phyloP scores from a whole-genome alignment of 2,797 vertebrate species.

The Ptychadena robeensis region DNA sequence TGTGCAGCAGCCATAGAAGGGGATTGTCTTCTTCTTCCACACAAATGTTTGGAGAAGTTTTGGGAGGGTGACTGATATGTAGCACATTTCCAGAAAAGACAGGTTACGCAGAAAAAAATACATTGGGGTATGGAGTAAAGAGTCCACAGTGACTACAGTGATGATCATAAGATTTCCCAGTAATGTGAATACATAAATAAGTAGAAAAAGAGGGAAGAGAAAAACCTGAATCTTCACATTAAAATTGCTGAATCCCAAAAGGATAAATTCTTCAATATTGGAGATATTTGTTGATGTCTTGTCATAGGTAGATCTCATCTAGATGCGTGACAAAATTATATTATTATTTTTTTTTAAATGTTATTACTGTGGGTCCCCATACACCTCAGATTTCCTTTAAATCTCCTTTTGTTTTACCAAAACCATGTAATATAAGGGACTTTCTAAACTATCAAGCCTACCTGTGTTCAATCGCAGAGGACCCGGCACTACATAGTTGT shows the following conservation, averaged over 20 bases:
- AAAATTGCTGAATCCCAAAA: conserved; percentile 50
- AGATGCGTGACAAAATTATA: background rate
- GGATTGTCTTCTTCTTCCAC: conserved; percentile 45
- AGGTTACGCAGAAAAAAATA: conserved; percentile 57
- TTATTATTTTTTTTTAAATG: background rate
- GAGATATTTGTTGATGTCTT: conserved; percentile 31
- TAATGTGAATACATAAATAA: conserved; percentile 54
- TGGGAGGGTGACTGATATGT: conserved; percentile 51
- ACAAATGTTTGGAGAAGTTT: conserved; percentile 54
- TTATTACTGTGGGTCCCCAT: too few species aligned
- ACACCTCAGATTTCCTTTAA: too few species aligned
- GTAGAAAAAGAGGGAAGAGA: conserved; percentile 40
- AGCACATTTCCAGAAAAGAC: conserved; percentile 57
- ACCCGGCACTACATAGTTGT: too few species aligned
- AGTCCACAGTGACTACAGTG: conserved; percentile 44
- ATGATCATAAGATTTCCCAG: conserved; percentile 48
- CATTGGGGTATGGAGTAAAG: conserved; percentile 53
- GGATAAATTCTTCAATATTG: conserved; percentile 46
- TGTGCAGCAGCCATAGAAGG: conserved; percentile 40
- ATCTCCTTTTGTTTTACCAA: too few species aligned
- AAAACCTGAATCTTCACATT: conserved; percentile 38
- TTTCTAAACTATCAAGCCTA: too few species aligned
- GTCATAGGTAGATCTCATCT: conserved; percentile 30
- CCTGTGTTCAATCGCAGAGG: too few species aligned
- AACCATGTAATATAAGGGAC: too few species aligned